Conservation (phyloP, 1,140 invertebrate species). For the Drosophila kurseongensis region DNA sequence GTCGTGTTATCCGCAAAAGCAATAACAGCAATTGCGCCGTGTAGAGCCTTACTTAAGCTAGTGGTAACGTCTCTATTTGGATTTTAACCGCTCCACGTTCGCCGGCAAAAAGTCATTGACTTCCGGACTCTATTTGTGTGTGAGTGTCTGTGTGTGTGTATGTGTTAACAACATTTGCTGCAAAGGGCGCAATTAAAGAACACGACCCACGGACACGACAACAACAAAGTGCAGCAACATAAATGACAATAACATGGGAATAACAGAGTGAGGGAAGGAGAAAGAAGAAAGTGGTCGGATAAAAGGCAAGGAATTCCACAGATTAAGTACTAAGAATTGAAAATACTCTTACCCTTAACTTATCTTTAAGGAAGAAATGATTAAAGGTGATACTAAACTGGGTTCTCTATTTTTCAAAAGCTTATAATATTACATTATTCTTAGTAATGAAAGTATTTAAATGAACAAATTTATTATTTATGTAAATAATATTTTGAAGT, state of each 20-base stretch:
- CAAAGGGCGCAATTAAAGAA: constrained; percentile 74
- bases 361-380: too few relatives aligned
- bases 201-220: constrained; percentile 63
- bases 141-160: not conserved
- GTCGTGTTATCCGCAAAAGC: constrained; percentile 63
- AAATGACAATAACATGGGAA: constrained; percentile 47
- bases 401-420: too few relatives aligned
- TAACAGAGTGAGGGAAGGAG: not conserved
- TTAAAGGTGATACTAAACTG: too few relatives aligned
- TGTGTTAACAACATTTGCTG: constrained; percentile 56
- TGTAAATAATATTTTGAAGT: too few relatives aligned
- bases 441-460: too few relatives aligned
- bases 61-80: constrained; percentile 74
- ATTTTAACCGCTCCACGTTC: constrained; percentile 54
- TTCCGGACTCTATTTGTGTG: constrained; percentile 40
- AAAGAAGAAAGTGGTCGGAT: not conserved
- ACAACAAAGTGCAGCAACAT: constrained; percentile 61
- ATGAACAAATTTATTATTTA: too few relatives aligned
- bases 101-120: constrained; percentile 73
- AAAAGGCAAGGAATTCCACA: not conserved
- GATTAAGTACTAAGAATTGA: not conserved
- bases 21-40: constrained; percentile 39
- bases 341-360: constrained; percentile 9
- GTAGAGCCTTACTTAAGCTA: constrained; percentile 57
- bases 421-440: too few relatives aligned